Conservation (phyloP, 2,113 vertebrate species). For the Fulmarus glacialis region DNA sequence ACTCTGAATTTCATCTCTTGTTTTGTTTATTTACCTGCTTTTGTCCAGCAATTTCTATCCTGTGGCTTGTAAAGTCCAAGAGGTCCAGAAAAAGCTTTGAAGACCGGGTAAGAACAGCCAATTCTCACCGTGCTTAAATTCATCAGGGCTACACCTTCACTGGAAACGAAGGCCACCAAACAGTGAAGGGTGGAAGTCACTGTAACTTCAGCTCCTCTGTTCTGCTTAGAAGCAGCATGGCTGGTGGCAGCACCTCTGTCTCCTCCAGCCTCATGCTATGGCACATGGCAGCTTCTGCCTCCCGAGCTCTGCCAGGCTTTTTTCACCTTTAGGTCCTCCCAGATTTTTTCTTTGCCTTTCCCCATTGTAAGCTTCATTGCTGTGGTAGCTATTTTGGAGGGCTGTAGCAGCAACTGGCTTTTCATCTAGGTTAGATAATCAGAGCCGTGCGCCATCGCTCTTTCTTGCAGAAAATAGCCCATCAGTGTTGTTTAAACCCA, state of each 20-base stretch:
- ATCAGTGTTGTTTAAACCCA: background rate
- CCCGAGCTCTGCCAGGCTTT: too few species aligned
- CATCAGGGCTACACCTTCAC: background rate
- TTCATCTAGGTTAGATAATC: background rate
- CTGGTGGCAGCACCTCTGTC: background rate
- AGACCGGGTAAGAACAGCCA: background rate
- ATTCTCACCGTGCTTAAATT: background rate
- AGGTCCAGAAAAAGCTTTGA: background rate
- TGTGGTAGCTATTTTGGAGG: background rate
- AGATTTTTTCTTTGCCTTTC: background rate
- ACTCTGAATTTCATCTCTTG: background rate
- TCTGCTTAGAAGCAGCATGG: background rate
- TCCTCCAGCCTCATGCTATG: background rate
- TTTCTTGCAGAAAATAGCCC: background rate
- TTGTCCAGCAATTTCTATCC: background rate
- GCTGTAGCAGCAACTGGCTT: background rate
- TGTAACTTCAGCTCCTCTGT: background rate
- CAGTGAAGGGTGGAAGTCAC: background rate
- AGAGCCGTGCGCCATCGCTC: rapidly evolving
- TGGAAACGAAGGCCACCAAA: background rate
- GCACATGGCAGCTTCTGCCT: background rate
- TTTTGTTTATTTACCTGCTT: background rate
- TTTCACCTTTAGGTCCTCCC: background rate
- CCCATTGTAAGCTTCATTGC: background rate
- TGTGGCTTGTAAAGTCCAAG: background rate